Percentiles rank a stretch among this genome's conserved stretches.
phyloP scores from a whole-genome alignment of 2,888 invertebrate genomes.

The Patella ulyssiponensis region DNA sequence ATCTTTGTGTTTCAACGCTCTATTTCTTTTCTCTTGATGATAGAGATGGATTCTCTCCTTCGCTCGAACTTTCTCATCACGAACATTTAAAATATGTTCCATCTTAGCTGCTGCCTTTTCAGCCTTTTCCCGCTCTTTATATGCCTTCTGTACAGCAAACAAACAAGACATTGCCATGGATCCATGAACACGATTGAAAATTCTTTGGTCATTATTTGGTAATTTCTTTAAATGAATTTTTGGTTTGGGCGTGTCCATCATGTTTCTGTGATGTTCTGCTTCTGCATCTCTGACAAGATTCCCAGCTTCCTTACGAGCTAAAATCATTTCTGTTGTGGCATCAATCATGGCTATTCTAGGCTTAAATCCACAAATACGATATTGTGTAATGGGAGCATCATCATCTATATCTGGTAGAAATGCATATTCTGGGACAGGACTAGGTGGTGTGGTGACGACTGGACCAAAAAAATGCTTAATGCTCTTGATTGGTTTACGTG shows the following conservation, averaged over 20 bases:
- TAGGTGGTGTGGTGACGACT: slow-evolving; percentile 47
- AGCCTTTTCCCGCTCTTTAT: slow-evolving; percentile 65
- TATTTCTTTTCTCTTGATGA: slow-evolving; percentile 60
- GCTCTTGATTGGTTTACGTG: slow-evolving; percentile 53
- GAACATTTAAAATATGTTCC: slow-evolving; percentile 61
- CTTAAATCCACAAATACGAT: slow-evolving; percentile 57
- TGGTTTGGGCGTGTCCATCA: slow-evolving; percentile 45
- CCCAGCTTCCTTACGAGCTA: slow-evolving; percentile 62
- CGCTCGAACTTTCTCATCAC: slow-evolving; percentile 63
- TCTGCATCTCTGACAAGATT: slow-evolving; percentile 65
- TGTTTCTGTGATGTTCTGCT: slow-evolving; percentile 53
- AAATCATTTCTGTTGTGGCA: slow-evolving; percentile 65
- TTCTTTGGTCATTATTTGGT: slow-evolving; percentile 54
- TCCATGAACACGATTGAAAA: slow-evolving; percentile 62
- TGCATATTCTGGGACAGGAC: slow-evolving; percentile 39
- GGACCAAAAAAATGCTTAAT: slow-evolving; percentile 69
- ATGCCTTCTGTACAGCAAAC: slow-evolving; percentile 69
- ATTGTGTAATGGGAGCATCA: slow-evolving; percentile 55
- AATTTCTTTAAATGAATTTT: slow-evolving; percentile 35
- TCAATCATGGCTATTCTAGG: slow-evolving; percentile 57
- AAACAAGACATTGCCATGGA: slow-evolving; percentile 68
- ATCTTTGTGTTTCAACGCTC: slow-evolving; percentile 55
- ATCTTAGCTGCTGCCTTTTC: slow-evolving; percentile 61
- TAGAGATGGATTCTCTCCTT: slow-evolving; percentile 62
- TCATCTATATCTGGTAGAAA: slow-evolving; percentile 42